Evolutionary conservation across 2,113 vertebrate species (phyloP).

Genomic region (Rhipidura dahli): DNA sequence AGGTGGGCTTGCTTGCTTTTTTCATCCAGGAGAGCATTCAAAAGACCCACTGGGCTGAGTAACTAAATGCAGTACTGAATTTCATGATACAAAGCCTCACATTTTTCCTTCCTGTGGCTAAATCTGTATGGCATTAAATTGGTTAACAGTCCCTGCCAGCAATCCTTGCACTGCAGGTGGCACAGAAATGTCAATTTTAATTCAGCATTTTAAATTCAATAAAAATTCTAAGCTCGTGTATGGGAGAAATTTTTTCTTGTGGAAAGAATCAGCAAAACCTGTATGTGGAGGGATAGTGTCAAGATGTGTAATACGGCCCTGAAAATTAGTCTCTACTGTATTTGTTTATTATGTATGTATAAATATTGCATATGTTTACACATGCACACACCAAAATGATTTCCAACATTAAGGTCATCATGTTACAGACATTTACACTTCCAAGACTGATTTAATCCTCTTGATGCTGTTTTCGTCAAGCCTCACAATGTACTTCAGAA

Average conservation of each 20-base stretch:
- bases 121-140: background rate
- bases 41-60: background rate
- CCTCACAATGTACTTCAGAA: background rate
- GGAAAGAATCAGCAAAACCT: background rate
- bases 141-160: background rate
- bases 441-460: background rate
- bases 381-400: background rate
- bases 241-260: background rate
- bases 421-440: background rate
- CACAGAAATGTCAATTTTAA: constrained; percentile 28
- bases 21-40: background rate
- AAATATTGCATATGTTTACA: background rate
- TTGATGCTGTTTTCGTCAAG: background rate
- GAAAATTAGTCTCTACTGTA: background rate
- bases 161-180: background rate
- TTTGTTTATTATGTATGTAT: background rate
- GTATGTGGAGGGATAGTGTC: background rate
- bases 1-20: background rate
- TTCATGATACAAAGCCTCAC: background rate
- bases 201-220: background rate
- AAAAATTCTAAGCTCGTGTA: background rate
- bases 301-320: background rate
- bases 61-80: background rate
- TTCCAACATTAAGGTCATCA: background rate
- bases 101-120: background rate